Base-by-base conservation (phyloP, 2,113 vertebrate genomes). In the Rostratula benghalensis region DNA sequence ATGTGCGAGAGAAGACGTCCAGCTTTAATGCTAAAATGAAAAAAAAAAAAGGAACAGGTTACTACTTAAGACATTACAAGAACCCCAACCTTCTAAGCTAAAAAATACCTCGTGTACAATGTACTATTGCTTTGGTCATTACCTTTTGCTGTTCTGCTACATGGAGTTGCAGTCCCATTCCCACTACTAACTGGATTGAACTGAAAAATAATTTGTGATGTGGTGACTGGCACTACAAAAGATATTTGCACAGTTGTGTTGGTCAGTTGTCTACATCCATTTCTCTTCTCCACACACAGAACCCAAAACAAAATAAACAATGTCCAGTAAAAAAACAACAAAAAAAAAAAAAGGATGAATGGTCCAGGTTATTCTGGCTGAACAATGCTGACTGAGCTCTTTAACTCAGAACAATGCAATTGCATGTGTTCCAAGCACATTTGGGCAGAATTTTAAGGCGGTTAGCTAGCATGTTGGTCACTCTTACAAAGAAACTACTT, bases 1-100 rank as follows among this genome's bases (percentile, higher is more conserved):
- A 99, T 95, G 94, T 98, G 97, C 3, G 99, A 99, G 83, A 99
- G 98, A 41, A 99, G 99, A 37, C 90, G 97, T 13, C 99, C 99
- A 94, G 99, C 99, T 98, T 99, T 99, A 94, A 99, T 97, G 95
- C 99, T 99, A 88, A 91, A 97, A 98, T 18, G 90, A 57, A 87
- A 86, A 57, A 63, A 57, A 65, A 35, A 84, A 54, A 78, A 94
- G 51, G 10, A 94, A 33, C 21, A 84, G 17, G 80, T 96, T 92
- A 95, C 20, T 79, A 46, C 13, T 83, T 30, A 41, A 74, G 5
- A 63, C 39, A n/a, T 60, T 77, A 41, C 6, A 10, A 21, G 7
- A 19, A 2, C 2, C 1, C 4, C 37, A 77, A 64, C 1, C 2
- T 74, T 77, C 24, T 59, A 48, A 13, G 18, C 30, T 30, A 48